Evolutionary conservation across 2,797 vertebrate species (phyloP).

Genomic region (Xyrichtys novacula): DNA sequence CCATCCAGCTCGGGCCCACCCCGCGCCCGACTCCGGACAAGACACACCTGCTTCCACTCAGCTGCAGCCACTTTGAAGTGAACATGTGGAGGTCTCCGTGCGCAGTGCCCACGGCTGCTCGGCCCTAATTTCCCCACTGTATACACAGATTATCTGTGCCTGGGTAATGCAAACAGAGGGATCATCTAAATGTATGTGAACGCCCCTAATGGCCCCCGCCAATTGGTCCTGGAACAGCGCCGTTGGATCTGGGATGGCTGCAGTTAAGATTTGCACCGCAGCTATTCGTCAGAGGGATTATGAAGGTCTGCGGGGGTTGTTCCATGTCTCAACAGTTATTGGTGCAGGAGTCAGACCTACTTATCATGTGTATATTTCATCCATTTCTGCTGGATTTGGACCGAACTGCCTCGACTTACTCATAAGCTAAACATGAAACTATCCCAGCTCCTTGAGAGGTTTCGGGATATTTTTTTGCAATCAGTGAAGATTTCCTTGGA

Average conservation of each 20-base stretch:
- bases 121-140: constrained; percentile 76
- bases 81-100: constrained; percentile 70
- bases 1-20: constrained; percentile 56
- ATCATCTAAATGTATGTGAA: constrained; percentile 80
- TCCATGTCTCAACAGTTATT: constrained; percentile 57
- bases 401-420: constrained; percentile 52
- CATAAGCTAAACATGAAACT: constrained; percentile 57
- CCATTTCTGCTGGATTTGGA: constrained; percentile 51
- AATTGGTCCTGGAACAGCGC: constrained; percentile 60
- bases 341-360: constrained; percentile 52
- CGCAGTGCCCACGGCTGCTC: constrained; percentile 53
- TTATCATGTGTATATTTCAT: constrained; percentile 60
- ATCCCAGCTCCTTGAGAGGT: constrained; percentile 53
- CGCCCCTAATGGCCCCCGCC: constrained; percentile 71
- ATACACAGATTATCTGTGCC: constrained; percentile 80
- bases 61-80: constrained; percentile 74
- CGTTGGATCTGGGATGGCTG: constrained; percentile 59
- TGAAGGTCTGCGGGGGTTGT: constrained; percentile 64
- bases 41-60: constrained; percentile 84
- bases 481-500: constrained; percentile 62
- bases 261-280: constrained; percentile 59
- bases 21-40: constrained; percentile 57
- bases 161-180: constrained; percentile 80
- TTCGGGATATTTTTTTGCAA: constrained; percentile 45
- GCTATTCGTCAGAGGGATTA: constrained; percentile 77